Percentiles rank a stretch among this genome's conserved stretches.
Conservation (phyloP, 2,113 vertebrate genomes). For the Xiphophorus hellerii region DNA sequence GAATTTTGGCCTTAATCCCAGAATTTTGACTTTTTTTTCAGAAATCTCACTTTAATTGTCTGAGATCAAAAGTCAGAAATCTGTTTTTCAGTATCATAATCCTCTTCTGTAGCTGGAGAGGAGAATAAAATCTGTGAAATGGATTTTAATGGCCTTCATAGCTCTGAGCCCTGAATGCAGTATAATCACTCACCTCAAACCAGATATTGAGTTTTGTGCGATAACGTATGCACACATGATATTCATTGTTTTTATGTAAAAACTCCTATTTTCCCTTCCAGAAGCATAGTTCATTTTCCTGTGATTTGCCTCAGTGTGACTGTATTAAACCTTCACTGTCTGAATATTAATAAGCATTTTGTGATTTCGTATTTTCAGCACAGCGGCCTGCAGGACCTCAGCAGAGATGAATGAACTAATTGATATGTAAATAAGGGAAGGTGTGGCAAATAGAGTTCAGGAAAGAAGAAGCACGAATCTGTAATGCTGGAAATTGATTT, state of each 20-base stretch:
- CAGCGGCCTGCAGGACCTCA: constrained; percentile 23
- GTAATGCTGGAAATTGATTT: constrained; percentile 46
- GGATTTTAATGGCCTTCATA: neutral
- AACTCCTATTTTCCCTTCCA: neutral
- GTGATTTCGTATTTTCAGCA: constrained; percentile 34
- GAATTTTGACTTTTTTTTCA: too few relatives aligned
- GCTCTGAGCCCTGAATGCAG: neutral
- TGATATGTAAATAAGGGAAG: constrained; percentile 66
- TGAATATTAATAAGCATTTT: constrained; percentile 61
- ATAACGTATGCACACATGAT: constrained; percentile 16
- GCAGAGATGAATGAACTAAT: constrained; percentile 61
- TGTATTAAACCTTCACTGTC: constrained; percentile 7
- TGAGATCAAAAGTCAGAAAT: too few relatives aligned
- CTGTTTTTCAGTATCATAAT: too few relatives aligned
- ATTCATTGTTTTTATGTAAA: neutral
- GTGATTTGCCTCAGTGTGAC: constrained; percentile 19
- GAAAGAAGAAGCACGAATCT: constrained; percentile 28
- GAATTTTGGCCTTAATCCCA: too few relatives aligned
- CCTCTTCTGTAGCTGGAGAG: neutral
- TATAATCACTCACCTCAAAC: constrained; percentile 14
- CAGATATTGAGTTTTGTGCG: neutral
- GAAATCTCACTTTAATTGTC: too few relatives aligned
- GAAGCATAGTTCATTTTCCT: constrained; percentile 8
- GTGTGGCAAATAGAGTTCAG: constrained; percentile 45
- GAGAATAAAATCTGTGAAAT: constrained; percentile 14